Evolutionary conservation across 2,888 invertebrate species (phyloP), one percentile per base, ranked within the genome.

Genomic region (Anticlea derivata): DNA sequence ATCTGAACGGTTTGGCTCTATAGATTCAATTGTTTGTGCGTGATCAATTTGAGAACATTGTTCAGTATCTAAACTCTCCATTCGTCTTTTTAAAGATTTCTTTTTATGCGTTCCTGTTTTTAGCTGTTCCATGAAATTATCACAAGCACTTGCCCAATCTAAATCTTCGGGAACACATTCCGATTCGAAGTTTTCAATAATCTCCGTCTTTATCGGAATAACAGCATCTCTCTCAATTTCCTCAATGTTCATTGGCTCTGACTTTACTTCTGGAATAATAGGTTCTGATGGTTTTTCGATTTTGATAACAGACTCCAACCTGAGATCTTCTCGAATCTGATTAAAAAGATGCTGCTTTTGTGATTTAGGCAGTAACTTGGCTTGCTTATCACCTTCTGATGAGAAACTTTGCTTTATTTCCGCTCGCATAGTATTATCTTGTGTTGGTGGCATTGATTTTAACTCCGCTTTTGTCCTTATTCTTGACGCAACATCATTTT

Each of bases 381-480:
- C 87, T 45, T 67, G 58, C 60, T 74, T 78, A 29, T 80, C 77
- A 62, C 57, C 69, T 56, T 75, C 78, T 33, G 59, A 48, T 44
- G 61, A 34, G n/a, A 53, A 24, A 44, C 50, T 53, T 45, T 61
- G 63, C 55, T 75, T 81, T 8, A 53, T 51, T 22, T 81, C 81
- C 23, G 64, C 20, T 68, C 79, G 83, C 11, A 68, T 12, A 29
- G 68, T 58, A 53, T 53, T 71, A 49, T 87, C 86, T 66, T 84
- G 80, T 30, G 86, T 80, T n/a, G 86, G 84, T 20, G 85, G 88
- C 83, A 86, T 82, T 24, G 83, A 92, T 81, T 97, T 97, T 29
- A 96, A 84, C 83, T 97, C 97, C 1, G 96, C 97, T 85, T 97
- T 97, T 2, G 97, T 97, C 60, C 96, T 92, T 69, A 97, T 96